Base-by-base conservation (phyloP, 2,888 invertebrate species). In the Automeris io region DNA sequence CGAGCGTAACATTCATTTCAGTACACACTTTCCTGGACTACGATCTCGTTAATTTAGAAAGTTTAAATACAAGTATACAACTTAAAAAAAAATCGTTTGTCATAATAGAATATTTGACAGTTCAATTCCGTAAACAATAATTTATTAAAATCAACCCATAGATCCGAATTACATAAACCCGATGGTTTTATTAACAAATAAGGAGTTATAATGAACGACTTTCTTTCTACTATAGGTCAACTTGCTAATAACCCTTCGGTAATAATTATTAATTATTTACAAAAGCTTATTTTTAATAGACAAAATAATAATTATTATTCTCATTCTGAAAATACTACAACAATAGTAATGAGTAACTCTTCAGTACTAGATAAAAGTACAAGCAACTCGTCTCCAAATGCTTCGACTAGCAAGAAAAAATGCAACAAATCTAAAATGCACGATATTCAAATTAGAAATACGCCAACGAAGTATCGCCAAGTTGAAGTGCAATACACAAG, bases 191-290 rank as follows among this genome's bases (percentile, higher is more conserved):
- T n/a, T n/a, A n/a, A 24, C 13, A 26, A 26, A 26, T 29, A 29
- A n/a, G 8, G 16, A 0, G 21, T 13, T 9, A 23, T 19, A 12
- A 79, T 78, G 78, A 47, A 70, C 25, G 54, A 49, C 33, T 58
- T 73, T 47, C 49, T 79, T 24, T 73, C 71, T 73, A 61, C 69
- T 36, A 53, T 81, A 23, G 67, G 66, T 11, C 67, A 78, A 42
- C 54, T 80, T n/a, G 54, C 70, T 7, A 71, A 65, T 39, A 70
- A 79, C 47, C 77, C 81, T 19, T 71, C 79, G 1, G 50, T 62
- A 9, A 64, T 71, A 22, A 26, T 80, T 22, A 47, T 73, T 33
- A 57, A 57, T 40, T 61, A 62, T 23, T 39, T 78, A 35, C 59
- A 55, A 21, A 52, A 54, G 9, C 57, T 57, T 33, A 40, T 71